A percentile compares a stretch with the other conserved stretches of the same genome.
These are phyloP conservation scores for Australoheros scitulus DNA, from an alignment of 2,113 vertebrate genomes.

Conservation along the genomic window DNA sequence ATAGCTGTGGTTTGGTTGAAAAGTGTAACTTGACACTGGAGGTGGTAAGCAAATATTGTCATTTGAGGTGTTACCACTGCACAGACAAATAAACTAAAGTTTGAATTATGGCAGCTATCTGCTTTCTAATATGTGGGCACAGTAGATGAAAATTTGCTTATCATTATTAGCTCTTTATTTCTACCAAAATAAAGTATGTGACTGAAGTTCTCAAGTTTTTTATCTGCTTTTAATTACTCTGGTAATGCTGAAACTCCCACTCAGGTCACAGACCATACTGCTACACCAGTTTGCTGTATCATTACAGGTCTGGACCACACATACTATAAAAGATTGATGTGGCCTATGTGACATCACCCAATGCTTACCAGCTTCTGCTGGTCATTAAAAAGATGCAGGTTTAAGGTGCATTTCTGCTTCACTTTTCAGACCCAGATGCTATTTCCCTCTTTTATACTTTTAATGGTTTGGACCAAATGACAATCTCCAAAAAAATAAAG, in stretches of 20 bases:
- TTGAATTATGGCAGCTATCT: neutral
- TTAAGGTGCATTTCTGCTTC: neutral
- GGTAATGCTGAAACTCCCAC: neutral
- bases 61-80: neutral
- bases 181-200: neutral
- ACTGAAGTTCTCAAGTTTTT: neutral
- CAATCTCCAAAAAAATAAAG: no score
- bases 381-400: neutral
- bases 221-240: neutral
- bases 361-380: no score
- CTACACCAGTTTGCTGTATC: neutral
- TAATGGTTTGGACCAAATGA: neutral
- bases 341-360: neutral
- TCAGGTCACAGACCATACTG: neutral
- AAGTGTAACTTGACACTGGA: neutral
- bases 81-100: neutral
- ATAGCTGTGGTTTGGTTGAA: neutral
- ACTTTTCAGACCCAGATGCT: neutral
- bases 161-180: neutral
- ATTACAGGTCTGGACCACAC: neutral
- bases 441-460: neutral
- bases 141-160: neutral
- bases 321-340: neutral
- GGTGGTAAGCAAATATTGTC: neutral
- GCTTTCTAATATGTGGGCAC: neutral